A percentile compares a stretch with the other conserved stretches of the same genome.
phyloP scores from a whole-genome alignment of 2,888 invertebrate species.

The Apodemia mormo region DNA sequence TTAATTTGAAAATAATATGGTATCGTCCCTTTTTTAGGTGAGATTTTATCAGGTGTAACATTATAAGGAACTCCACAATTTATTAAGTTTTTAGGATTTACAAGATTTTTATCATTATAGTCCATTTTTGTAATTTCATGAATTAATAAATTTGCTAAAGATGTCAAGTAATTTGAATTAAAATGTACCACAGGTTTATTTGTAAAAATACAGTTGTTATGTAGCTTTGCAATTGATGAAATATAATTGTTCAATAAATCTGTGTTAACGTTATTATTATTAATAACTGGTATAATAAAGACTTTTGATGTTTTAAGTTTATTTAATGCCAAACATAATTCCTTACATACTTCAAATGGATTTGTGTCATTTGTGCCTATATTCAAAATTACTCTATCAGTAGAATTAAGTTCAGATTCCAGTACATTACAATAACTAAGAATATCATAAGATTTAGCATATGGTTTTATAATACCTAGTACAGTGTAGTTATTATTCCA shows the following conservation, averaged over 20 bases:
- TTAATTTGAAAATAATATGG: background rate
- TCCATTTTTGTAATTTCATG: background rate
- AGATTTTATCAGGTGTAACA: background rate
- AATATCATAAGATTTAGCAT: background rate
- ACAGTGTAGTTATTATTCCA: background rate
- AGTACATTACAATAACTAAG: background rate
- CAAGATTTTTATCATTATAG: background rate
- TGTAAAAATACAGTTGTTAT: background rate
- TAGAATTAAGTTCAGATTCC: background rate
- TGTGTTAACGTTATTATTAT: background rate
- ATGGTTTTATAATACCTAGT: background rate
- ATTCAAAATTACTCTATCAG: constrained; percentile 4
- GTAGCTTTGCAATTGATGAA: background rate
- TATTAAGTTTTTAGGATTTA: background rate
- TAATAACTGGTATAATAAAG: background rate
- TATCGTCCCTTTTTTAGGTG: background rate
- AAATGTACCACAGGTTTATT: background rate
- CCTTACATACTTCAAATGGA: background rate
- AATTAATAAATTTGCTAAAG: constrained; percentile 1
- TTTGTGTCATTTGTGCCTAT: constrained; percentile 4
- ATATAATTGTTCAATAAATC: background rate
- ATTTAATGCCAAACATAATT: background rate
- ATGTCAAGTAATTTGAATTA: background rate
- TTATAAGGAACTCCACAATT: background rate
- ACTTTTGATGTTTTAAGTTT: background rate